A percentile compares a stretch with the other conserved stretches of the same genome.
phyloP scores from a whole-genome alignment of 2,113 vertebrate genomes.

The Rhea americana region DNA sequence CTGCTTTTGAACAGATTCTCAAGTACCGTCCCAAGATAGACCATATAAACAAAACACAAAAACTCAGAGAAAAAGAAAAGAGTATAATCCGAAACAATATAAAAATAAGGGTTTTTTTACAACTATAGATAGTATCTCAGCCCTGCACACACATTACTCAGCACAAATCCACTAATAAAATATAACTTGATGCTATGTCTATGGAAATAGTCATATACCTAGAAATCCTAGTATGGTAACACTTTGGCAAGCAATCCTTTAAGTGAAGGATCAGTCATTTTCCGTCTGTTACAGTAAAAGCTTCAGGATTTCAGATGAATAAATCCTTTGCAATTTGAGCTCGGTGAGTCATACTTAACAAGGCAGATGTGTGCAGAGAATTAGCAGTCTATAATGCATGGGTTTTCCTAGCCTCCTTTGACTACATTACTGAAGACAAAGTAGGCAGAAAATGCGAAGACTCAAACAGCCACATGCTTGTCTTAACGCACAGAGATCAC shows the following conservation, averaged over 20 bases:
- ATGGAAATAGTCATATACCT: background rate
- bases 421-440: background rate
- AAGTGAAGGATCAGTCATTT: slow-evolving; percentile 41
- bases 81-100: background rate
- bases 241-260: slow-evolving; percentile 13
- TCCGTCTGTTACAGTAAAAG: slow-evolving; percentile 43
- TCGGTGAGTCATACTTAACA: slow-evolving; percentile 50
- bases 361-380: slow-evolving; percentile 19
- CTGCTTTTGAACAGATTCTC: slow-evolving; percentile 18
- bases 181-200: background rate
- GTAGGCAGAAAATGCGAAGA: background rate
- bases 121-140: background rate
- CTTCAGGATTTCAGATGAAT: slow-evolving; percentile 48
- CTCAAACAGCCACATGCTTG: background rate
- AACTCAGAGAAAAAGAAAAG: background rate
- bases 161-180: background rate
- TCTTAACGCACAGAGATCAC: background rate
- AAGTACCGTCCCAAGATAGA: slow-evolving; percentile 15
- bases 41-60: background rate
- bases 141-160: background rate
- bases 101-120: background rate
- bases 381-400: background rate
- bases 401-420: background rate
- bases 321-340: slow-evolving; percentile 49
- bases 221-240: slow-evolving; percentile 15